These are phyloP conservation scores for Lordiphosa collinella DNA, from an alignment of 1,140 invertebrate species.

Conservation along the genomic window DNA sequence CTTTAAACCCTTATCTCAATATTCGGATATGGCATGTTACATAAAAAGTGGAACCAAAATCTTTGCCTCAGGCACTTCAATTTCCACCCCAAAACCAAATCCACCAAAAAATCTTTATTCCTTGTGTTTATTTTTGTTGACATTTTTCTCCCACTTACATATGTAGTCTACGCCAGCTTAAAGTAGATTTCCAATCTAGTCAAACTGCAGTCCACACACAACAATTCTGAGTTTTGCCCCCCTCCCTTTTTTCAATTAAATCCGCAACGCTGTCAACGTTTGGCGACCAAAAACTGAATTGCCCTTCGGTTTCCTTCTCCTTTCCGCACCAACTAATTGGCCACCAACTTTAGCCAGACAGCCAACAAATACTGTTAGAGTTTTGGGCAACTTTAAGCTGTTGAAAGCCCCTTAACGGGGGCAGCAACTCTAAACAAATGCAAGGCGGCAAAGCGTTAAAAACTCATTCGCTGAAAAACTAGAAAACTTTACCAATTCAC, in stretches of 20 bases:
- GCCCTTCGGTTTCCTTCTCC: not conserved
- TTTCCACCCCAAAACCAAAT: too few species aligned
- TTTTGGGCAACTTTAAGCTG: conserved; percentile 39
- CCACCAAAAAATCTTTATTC: too few species aligned
- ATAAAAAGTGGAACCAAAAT: too few species aligned
- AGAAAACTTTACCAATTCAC: conserved; percentile 68
- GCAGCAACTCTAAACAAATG: conserved; percentile 60
- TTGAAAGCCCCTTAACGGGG: conserved; percentile 28
- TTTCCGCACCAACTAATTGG: conserved; percentile 32
- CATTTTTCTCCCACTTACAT: not conserved
- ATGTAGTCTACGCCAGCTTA: conserved; percentile 26
- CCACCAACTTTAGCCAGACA: conserved; percentile 41
- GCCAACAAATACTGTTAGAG: conserved; percentile 25
- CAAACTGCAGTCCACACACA: conserved; percentile 18
- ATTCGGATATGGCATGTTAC: too few species aligned
- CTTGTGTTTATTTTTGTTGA: too few species aligned
- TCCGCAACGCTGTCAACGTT: conserved; percentile 7
- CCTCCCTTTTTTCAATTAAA: conserved; percentile 11
- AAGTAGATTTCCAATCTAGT: conserved; percentile 40
- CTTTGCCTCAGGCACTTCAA: too few species aligned
- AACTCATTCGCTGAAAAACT: conserved; percentile 51
- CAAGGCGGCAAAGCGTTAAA: conserved; percentile 67
- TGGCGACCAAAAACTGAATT: conserved; percentile 5
- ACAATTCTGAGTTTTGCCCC: conserved; percentile 33
- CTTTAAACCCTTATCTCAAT: not conserved